These are phyloP conservation scores for Pachydiplax longipennis DNA, from an alignment of 2,888 invertebrate genomes.

Conservation along the genomic window DNA sequence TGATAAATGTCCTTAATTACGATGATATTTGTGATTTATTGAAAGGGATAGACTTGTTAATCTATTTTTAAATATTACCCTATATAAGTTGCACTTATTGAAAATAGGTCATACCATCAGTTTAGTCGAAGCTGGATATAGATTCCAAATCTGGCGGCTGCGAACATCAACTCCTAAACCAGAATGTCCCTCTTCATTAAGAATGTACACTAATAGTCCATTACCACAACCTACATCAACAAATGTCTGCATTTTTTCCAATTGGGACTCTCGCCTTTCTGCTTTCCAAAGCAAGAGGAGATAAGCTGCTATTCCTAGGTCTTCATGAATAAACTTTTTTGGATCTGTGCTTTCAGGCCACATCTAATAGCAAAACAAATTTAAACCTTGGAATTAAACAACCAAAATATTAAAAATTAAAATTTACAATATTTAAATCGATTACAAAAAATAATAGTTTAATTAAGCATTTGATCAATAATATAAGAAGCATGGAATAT, in stretches of 20 bases:
- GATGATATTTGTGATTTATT: too few relatives aligned
- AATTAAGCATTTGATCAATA: too few relatives aligned
- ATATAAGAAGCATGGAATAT: too few relatives aligned
- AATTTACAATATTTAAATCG: background rate
- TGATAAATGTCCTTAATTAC: too few relatives aligned
- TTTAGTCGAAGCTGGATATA: conserved; percentile 70
- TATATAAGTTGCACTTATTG: background rate
- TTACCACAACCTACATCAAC: conserved; percentile 98
- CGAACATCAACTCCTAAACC: conserved; percentile 88
- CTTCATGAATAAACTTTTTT: conserved; percentile 94
- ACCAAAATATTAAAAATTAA: background rate
- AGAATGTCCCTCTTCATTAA: conserved; percentile 81
- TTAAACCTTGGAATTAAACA: background rate
- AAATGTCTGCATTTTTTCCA: conserved; percentile 68
- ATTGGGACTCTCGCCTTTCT: conserved; percentile 59
- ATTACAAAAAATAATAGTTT: background rate
- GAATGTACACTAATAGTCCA: conserved; percentile 88
- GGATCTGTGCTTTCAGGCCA: conserved; percentile 97
- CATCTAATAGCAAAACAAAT: conserved; percentile 62
- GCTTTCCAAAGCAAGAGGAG: conserved; percentile 80
- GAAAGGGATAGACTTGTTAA: too few relatives aligned
- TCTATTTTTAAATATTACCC: too few relatives aligned
- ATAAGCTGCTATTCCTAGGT: conserved; percentile 92
- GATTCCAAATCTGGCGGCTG: conserved; percentile 86
- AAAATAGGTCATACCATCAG: conserved; percentile 66